Base-by-base conservation (phyloP, 2,797 vertebrate genomes). In the Masticophis lateralis region DNA sequence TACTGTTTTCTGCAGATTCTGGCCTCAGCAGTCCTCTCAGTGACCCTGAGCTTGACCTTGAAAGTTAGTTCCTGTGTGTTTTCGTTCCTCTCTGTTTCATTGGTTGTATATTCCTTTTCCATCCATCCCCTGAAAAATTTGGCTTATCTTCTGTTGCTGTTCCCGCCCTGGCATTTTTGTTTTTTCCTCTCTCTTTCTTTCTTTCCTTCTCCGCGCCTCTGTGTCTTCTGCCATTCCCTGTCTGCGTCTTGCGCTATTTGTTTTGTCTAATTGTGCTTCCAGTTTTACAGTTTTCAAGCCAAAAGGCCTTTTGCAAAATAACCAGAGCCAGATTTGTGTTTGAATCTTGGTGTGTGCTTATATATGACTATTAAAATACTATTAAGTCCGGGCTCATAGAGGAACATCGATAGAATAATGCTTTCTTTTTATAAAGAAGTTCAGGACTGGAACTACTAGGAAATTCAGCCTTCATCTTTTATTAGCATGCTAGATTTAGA, bases 21-120 rank as follows among this genome's bases (percentile, higher is more conserved):
- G 99, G 98, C 98, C 98, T 99, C 97, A 99, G 98, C 99, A 99
- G 99, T 98, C 99, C 99, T 98, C 98, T 99, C 98, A 99, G 98
- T 97, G 99, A 99, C 98, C 98, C 98, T 97, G 98, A 98, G 98
- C 98, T 98, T 99, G 98, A 98, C 98, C 98, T 98, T 97, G 99
- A 99, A 99, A 99, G 99, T 99, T 99, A 99, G 99, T 99, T 98
- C 98, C 97, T 97, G 96, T 97, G 97, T 98, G 97, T 97, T 97
- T 97, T 97, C 96, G 97, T 97, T 97, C 96, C 96, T 95, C 96
- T 97, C 97, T 96, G 97, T 97, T 97, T 97, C 97, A 96, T 96
- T 97, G 97, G 90, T 32, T 96, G 93, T 96, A 95, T 95, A 95
- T 95, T 88, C 89, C 95, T 93, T 88, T 95, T 96, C 93, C 89